phyloP scores from a whole-genome alignment of 2,888 invertebrate species.

The Cancer borealis region DNA sequence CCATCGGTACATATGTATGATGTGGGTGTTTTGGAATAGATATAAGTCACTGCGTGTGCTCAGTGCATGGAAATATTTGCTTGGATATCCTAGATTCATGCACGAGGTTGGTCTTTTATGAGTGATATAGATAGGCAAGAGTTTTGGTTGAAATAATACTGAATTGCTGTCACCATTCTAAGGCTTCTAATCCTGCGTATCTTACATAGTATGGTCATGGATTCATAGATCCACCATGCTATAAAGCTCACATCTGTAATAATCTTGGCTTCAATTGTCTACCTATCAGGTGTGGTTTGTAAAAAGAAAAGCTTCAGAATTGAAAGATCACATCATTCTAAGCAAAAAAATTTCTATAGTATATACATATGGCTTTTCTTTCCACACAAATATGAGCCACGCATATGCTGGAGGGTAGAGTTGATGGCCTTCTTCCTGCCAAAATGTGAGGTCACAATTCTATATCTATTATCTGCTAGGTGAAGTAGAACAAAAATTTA shows the following conservation, averaged over 20 bases:
- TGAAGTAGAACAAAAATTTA: not conserved
- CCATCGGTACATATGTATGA: not conserved
- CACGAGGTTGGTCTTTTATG: not conserved
- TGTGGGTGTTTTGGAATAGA: not conserved
- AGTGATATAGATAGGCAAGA: not conserved
- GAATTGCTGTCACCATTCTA: not conserved
- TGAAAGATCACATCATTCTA: too few species aligned
- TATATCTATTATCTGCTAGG: not conserved
- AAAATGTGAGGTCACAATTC: not conserved
- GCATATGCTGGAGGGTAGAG: not conserved
- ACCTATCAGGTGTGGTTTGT: not conserved
- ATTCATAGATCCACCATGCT: not conserved
- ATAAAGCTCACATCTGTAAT: not conserved
- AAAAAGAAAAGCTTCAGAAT: too few species aligned
- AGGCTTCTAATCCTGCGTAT: not conserved
- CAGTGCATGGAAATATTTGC: not conserved
- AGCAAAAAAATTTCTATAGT: too few species aligned
- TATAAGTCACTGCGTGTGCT: not conserved
- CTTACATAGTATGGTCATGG: not conserved
- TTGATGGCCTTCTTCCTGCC: not conserved
- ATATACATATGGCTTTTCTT: too few species aligned
- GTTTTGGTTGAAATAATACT: not conserved
- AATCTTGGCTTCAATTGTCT: not conserved
- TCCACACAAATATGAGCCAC: not conserved
- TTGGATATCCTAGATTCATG: not conserved